phyloP scores from a whole-genome alignment of 1,140 invertebrate genomes.

The Onthophagus taurus region DNA sequence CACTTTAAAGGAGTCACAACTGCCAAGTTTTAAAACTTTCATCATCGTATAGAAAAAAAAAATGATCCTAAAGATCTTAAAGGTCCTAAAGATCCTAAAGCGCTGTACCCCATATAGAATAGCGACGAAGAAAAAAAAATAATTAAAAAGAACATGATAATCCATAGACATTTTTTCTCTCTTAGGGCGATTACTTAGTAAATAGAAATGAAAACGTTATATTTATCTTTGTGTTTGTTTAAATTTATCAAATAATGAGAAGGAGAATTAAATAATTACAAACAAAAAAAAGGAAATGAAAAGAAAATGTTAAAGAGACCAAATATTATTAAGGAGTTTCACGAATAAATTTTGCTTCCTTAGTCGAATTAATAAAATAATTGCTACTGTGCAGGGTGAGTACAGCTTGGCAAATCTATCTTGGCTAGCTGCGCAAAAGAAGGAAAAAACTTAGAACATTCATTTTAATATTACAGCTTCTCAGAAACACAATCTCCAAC shows the following conservation, averaged over 20 bases:
- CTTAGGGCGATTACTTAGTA: conserved; percentile 10
- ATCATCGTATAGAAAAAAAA: conserved; percentile 8
- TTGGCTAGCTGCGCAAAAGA: too few species aligned
- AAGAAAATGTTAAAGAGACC: conserved; percentile 24
- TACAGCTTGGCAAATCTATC: too few species aligned
- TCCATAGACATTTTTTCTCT: conserved; percentile 9
- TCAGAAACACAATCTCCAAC: too few species aligned
- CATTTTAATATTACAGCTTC: too few species aligned
- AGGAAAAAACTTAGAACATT: too few species aligned
- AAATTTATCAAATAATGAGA: conserved; percentile 13
- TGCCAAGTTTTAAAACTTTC: conserved; percentile 15
- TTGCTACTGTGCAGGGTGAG: too few species aligned
- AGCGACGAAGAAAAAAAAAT: conserved; percentile 3
- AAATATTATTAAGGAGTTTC: conserved; percentile 26
- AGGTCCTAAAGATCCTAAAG: background rate
- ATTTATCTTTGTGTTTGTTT: conserved; percentile 7
- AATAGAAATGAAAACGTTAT: conserved; percentile 9
- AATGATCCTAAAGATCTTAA: background rate
- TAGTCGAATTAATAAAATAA: too few species aligned
- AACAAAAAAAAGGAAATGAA: conserved; percentile 2
- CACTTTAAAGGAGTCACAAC: conserved; percentile 12
- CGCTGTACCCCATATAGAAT: background rate
- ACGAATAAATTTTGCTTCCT: too few species aligned
- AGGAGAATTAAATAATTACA: conserved; percentile 8
- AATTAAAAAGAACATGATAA: background rate